A percentile compares a stretch with the other conserved stretches of the same genome.
phyloP scores from a whole-genome alignment of 2,113 vertebrate genomes.

The Charina bottae region DNA sequence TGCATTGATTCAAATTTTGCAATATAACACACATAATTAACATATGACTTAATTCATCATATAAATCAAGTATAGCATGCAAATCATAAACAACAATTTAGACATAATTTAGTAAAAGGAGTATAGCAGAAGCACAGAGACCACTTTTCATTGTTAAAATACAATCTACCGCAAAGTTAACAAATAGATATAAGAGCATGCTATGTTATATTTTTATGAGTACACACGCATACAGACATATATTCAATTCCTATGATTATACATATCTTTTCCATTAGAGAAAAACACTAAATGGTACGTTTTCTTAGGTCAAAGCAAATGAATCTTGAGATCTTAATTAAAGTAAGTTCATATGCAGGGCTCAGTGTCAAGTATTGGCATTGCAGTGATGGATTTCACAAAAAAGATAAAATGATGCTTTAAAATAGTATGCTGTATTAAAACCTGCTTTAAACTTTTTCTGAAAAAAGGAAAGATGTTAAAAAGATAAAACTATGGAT shows the following conservation, averaged over 20 bases:
- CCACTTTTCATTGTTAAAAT: neutral
- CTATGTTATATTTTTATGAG: slow-evolving; percentile 20
- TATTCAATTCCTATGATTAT: neutral
- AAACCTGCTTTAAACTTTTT: neutral
- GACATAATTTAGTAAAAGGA: neutral
- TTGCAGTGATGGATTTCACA: neutral
- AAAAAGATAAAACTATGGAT: neutral
- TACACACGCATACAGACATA: slow-evolving; percentile 18
- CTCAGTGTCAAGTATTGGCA: neutral
- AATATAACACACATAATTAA: neutral
- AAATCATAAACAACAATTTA: neutral
- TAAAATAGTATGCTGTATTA: too few species aligned
- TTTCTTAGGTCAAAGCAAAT: neutral
- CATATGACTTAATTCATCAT: neutral
- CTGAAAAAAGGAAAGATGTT: neutral
- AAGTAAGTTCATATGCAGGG: neutral
- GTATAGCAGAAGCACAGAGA: neutral
- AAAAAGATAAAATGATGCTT: neutral
- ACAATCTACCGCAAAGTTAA: neutral
- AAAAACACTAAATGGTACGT: neutral
- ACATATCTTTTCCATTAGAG: neutral
- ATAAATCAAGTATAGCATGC: neutral
- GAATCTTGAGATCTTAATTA: neutral
- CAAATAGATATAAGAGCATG: neutral
- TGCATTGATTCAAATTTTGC: neutral